Evolutionary conservation across 2,797 vertebrate species (phyloP), one percentile per base, ranked within the genome.

Genomic region (Artibeus jamaicensis): DNA sequence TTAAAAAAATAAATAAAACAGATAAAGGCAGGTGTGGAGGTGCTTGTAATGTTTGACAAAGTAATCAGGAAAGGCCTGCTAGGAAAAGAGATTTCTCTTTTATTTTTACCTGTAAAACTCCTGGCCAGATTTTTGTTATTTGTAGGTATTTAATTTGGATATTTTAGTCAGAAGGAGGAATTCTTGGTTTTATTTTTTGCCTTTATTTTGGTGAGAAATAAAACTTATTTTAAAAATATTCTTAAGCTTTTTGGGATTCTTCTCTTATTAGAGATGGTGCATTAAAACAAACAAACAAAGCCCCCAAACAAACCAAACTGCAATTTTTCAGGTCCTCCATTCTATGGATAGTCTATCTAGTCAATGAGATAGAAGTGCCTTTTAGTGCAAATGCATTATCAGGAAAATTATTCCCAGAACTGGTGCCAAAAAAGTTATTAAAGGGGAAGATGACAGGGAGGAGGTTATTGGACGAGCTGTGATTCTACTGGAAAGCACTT

Each of bases 391-490:
- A 24, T 73, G 14, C 39, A 32, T 91, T 77, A 82, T 14, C 6
- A 26, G 55, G 29, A 91, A 81, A 94, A 78, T 88, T 21, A 46
- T 70, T 82, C 84, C 6, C 55, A 83, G 48, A 92, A 46, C 22
- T 81, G 11, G 57, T 94, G 73, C 82, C 84, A 84, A 82, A 90
- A 89, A 84, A 59, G 16, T 94, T 53, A 88, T 37, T 92, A 92
- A 37, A 82, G 32, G 67, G 37, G 67, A 73, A 6, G 39, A 19
- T 16, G 29, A 6, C 67, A 26, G 10, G 46, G 39, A 93, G 10
- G 26, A 26, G 59, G 42, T 32, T 44, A 37, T 34, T 32, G 50
- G 39, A 59, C 81, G 34, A 95, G 32, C 14, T 29, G 6, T 11
- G 53, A 70, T 79, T 79, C 77, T 92, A 34, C 24, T 39, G 46